Percentiles rank a stretch among this genome's conserved stretches.
phyloP scores from a whole-genome alignment of 2,888 invertebrate genomes.

The Hirudinaria manillensis region DNA sequence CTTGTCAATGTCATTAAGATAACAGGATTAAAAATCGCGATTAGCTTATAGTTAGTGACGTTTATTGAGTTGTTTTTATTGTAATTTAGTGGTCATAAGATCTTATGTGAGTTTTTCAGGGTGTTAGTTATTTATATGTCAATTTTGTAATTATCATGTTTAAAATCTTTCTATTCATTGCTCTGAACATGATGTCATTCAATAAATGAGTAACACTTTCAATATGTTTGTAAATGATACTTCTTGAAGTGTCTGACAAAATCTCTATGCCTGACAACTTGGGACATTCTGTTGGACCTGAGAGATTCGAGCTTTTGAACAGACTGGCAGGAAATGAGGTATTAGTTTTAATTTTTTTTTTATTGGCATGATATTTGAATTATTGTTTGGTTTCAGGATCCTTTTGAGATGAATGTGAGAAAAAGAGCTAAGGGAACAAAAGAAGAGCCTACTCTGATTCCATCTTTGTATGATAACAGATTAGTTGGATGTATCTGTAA shows the following conservation, averaged over 20 bases:
- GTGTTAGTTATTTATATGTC: too few species aligned
- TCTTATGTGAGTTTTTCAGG: too few species aligned
- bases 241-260: constrained; percentile 42
- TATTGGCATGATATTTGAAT: not conserved
- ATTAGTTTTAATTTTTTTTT: constrained; percentile 29
- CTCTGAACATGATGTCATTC: not conserved
- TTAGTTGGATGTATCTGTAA: constrained; percentile 86
- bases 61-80: too few species aligned
- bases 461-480: constrained; percentile 80
- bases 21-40: too few species aligned
- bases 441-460: constrained; percentile 78
- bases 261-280: constrained; percentile 71
- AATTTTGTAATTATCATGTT: not conserved
- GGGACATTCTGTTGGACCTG: constrained; percentile 86
- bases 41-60: too few species aligned
- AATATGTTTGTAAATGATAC: not conserved
- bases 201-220: not conserved
- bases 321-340: constrained; percentile 78
- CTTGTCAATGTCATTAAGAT: too few species aligned
- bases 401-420: constrained; percentile 67
- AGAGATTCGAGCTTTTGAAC: constrained; percentile 81
- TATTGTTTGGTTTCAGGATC: constrained; percentile 48
- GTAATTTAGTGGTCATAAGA: too few species aligned
- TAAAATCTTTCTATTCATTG: not conserved
- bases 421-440: constrained; percentile 76